These are phyloP conservation scores for Mellivora capensis DNA, from an alignment of 2,113 vertebrate species.

Conservation along the genomic window DNA sequence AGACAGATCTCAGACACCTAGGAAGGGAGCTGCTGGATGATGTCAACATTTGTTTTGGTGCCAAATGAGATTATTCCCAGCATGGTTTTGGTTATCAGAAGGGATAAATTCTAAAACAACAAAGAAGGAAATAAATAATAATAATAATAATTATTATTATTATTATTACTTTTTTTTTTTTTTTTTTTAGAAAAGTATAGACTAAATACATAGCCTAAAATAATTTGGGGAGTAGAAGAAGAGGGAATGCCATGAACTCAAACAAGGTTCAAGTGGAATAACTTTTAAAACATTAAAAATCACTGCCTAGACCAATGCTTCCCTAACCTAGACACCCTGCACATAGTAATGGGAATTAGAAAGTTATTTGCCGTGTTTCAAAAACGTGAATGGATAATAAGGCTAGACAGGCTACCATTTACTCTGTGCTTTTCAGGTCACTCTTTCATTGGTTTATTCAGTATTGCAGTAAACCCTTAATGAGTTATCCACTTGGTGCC, in stretches of 20 bases:
- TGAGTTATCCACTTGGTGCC: not conserved
- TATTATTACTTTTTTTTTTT: not conserved
- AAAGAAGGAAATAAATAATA: not conserved
- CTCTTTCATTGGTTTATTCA: not conserved
- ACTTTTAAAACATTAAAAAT: conserved; percentile 27
- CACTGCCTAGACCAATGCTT: not conserved
- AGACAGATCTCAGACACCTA: not conserved
- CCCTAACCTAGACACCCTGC: not conserved
- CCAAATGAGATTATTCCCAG: not conserved
- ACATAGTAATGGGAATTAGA: not conserved
- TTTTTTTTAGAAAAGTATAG: not conserved
- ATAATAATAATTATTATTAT: too few species aligned
- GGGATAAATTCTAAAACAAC: not conserved
- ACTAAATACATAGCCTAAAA: not conserved
- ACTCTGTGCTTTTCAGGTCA: not conserved
- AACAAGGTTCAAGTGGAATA: not conserved
- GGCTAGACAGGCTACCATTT: not conserved
- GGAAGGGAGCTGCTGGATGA: not conserved
- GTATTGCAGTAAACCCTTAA: not conserved
- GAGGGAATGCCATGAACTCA: not conserved
- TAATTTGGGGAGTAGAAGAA: not conserved
- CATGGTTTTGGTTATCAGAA: not conserved
- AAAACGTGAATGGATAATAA: not conserved
- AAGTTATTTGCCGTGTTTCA: not conserved
- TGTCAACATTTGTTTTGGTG: conserved; percentile 15